phyloP scores from a whole-genome alignment of 2,888 invertebrate genomes.

The Branchipolynoe longqiensis region DNA sequence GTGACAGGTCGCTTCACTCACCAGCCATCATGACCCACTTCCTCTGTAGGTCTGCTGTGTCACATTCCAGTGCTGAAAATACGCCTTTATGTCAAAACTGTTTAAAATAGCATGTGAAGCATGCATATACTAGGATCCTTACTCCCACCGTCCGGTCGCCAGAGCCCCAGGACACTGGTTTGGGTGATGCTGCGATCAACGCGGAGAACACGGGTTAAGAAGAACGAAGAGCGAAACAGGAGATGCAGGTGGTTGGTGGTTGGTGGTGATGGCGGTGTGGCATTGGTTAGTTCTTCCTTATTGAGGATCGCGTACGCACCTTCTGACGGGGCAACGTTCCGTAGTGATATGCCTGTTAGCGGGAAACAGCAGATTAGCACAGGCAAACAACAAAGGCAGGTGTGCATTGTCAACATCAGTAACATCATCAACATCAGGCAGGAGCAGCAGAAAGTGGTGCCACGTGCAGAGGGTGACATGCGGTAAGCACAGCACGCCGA shows the following conservation, averaged over 20 bases:
- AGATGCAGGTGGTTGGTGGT: not conserved
- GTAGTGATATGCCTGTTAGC: slow-evolving; percentile 59
- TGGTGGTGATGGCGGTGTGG: not conserved
- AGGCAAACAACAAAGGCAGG: not conserved
- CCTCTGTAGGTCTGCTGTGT: no score
- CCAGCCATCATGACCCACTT: no score
- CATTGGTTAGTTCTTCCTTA: slow-evolving; percentile 54
- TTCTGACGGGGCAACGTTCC: slow-evolving; percentile 55
- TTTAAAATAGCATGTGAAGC: no score
- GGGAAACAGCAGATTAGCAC: not conserved
- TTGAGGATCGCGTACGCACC: slow-evolving; percentile 34
- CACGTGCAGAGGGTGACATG: no score
- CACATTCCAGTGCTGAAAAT: no score
- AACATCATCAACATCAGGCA: not conserved
- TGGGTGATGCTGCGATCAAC: not conserved
- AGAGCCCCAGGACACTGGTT: not conserved
- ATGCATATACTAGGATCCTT: no score
- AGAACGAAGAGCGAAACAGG: not conserved
- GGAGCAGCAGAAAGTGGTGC: not conserved
- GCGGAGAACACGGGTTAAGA: slow-evolving; percentile 4
- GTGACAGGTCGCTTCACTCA: no score
- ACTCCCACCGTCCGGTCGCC: no score
- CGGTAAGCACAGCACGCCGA: no score
- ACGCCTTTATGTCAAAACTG: no score
- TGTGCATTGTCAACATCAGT: not conserved